Conservation (phyloP, 30 jellyfish, hydroid and myxozoan genomes). For the Catostylus mosaicus region DNA sequence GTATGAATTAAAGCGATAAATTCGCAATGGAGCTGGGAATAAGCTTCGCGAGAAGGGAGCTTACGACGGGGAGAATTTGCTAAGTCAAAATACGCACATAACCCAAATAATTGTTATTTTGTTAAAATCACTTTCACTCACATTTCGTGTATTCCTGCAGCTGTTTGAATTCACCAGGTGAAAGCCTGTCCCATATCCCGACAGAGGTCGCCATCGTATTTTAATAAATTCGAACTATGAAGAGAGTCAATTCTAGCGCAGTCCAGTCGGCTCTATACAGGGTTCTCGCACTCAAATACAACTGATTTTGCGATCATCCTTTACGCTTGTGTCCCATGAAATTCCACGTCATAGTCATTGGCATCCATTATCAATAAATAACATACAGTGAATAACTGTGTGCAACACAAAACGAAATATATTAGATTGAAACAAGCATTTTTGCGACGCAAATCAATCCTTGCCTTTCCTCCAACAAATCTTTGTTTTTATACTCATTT, state of each 20-base stretch:
- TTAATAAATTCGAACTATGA: constrained; percentile 9
- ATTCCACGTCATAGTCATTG: neutral
- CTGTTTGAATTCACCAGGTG: constrained; percentile 91
- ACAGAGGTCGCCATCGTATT: constrained; percentile 78
- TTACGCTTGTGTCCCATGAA: neutral
- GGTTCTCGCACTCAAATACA: neutral
- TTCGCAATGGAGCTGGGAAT: constrained; percentile 7
- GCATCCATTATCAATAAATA: neutral
- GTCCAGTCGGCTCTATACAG: neutral
- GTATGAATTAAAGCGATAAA: neutral
- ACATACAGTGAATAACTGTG: neutral
- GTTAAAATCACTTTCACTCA: constrained; percentile 60
- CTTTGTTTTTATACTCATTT: constrained; percentile 46
- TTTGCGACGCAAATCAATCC: neutral
- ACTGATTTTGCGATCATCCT: neutral
- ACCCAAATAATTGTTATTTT: neutral
- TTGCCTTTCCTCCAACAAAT: constrained; percentile 23
- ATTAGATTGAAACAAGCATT: constrained; percentile 18
- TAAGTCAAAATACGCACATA: neutral
- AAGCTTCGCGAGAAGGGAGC: neutral
- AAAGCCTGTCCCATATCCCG: constrained; percentile 94
- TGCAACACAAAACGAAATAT: neutral
- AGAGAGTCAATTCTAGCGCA: neutral
- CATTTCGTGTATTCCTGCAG: constrained; percentile 94
- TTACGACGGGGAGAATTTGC: neutral